Base-by-base conservation (phyloP, 2,888 invertebrate genomes). In the Argyresthia goedartella region DNA sequence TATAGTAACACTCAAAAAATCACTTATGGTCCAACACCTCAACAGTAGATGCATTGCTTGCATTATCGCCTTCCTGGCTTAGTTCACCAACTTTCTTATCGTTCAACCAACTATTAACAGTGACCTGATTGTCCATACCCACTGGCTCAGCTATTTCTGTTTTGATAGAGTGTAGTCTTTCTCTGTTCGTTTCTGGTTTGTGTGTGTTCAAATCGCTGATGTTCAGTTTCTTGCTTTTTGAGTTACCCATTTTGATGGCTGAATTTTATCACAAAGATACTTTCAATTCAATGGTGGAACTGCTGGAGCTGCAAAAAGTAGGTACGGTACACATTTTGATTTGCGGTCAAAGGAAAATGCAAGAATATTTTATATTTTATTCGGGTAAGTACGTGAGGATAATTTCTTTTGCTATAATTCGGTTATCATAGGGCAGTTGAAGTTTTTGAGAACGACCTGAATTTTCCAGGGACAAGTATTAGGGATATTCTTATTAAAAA, bases 21-120 rank as follows among this genome's bases (percentile, higher is more conserved):
- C 69, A 84, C 71, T 84, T 84, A 59, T 82, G 81, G 60, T 85
- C 85, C 53, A 86, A 68, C 60, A 73, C 80, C 76, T 86, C 85
- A 53, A 85, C 81, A 25, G 85, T 85, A 1, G 85, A 85, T 0
- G 84, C 84, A 70, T 81, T 82, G 58, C 85, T 85, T 4, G 85
- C 75, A 56, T 81, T 82, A 57, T 82, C 82, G 54, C 68, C 50
- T 16, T 50, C 50, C 4, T 25, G n/a, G 33, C 11, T 33, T 13
- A 25, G 15, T 42, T 25, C 44, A 51, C 15, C 50, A 14, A n/a
- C 33, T 36, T 36, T 49, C 25, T 25, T 25, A 13, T 34, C 44
- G 42, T 34, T 42, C 42, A n/a, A 25, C 10, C 50, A 7, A 8
- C 13, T 9, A 6, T 50, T 50, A 7, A 8, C 34, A 9, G 39